These are phyloP conservation scores for Styela plicata DNA, from an alignment of 23 tunicate genomes.

Conservation along the genomic window DNA sequence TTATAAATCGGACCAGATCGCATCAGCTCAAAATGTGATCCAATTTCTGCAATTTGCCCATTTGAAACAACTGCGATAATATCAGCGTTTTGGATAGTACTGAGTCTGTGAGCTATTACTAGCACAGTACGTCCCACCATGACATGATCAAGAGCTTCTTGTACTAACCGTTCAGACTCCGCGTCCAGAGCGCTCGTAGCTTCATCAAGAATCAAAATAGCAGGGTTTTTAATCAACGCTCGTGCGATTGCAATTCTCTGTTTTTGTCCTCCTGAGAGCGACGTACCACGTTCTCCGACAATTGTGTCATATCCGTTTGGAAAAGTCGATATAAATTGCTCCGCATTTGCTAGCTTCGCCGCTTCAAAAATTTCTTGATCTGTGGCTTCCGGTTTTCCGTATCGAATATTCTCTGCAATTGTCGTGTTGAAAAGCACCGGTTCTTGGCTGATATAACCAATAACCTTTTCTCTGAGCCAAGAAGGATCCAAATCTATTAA, in stretches of 20 bases:
- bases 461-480: conserved; percentile 85
- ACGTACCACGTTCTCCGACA: conserved; percentile 90
- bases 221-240: conserved; percentile 95
- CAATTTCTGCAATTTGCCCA: conserved; percentile 77
- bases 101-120: conserved; percentile 91
- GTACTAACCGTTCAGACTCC: conserved; percentile 88
- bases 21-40: conserved; percentile 67
- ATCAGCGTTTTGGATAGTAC: conserved; percentile 89
- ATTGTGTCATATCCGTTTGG: conserved; percentile 84
- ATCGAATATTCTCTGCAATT: conserved; percentile 82
- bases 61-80: conserved; percentile 75
- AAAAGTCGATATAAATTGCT: conserved; percentile 65
- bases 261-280: conserved; percentile 97
- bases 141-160: conserved; percentile 84
- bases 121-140: conserved; percentile 76
- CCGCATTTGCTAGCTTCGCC: conserved; percentile 86
- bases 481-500: conserved; percentile 74
- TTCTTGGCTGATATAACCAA: conserved; percentile 93
- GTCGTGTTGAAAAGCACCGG: conserved; percentile 92
- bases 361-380: conserved; percentile 63
- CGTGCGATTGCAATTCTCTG: conserved; percentile 98
- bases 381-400: conserved; percentile 88
- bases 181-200: conserved; percentile 97
- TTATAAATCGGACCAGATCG: conserved; percentile 52
- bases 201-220: conserved; percentile 93